phyloP scores from a whole-genome alignment of 2,113 vertebrate genomes.

The Bos taurus region DNA sequence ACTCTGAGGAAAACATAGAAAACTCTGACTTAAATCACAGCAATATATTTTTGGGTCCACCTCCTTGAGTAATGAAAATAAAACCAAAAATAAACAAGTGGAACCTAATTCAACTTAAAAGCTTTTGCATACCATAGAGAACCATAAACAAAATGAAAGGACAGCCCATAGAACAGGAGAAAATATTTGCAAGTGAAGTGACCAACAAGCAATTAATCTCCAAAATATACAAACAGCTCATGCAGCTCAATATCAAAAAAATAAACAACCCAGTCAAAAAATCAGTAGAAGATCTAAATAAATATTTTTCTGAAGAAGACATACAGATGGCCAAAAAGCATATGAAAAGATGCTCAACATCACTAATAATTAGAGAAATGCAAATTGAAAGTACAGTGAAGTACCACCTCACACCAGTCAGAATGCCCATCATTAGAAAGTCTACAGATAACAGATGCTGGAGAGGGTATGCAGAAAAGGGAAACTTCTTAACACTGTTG shows the following conservation, averaged over 20 bases:
- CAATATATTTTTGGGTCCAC: not conserved
- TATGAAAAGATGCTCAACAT: not conserved
- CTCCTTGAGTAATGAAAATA: not conserved
- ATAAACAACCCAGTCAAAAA: not conserved
- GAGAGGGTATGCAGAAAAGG: not conserved
- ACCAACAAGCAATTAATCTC: not conserved
- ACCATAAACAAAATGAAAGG: not conserved
- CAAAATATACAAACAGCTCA: not conserved
- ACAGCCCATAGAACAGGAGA: not conserved
- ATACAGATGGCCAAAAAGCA: not conserved
- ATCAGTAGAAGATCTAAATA: not conserved
- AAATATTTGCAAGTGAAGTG: not conserved
- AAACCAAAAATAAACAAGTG: not conserved
- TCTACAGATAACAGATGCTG: not conserved
- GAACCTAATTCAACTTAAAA: not conserved
- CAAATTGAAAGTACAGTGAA: not conserved
- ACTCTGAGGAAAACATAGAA: not conserved
- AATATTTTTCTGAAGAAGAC: not conserved
- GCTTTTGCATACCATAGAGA: not conserved
- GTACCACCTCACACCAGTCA: not conserved
- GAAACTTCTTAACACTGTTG: not conserved
- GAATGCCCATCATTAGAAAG: not conserved
- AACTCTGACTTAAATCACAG: not conserved
- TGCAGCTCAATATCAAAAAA: not conserved
- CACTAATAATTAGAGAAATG: not conserved